These are phyloP conservation scores for Capreolus pygargus DNA, from an alignment of 2,113 vertebrate species.

Conservation along the genomic window DNA sequence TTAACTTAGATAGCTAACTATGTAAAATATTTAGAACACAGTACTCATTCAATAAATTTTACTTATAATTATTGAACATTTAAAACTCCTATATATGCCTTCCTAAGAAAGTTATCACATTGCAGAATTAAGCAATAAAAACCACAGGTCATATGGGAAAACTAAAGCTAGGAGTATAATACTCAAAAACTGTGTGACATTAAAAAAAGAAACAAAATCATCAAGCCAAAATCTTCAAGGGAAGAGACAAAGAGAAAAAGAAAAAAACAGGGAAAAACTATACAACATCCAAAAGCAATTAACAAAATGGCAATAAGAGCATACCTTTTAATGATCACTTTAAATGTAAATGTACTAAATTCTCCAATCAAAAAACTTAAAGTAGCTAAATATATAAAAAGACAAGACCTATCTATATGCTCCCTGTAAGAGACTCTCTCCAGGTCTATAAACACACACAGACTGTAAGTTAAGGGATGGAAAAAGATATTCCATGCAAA, in stretches of 20 bases:
- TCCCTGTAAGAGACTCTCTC: not conserved
- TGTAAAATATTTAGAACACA: not conserved
- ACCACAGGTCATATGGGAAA: not conserved
- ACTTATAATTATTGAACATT: not conserved
- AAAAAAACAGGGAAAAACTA: not conserved
- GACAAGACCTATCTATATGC: not conserved
- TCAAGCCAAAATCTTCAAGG: not conserved
- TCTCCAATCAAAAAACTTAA: not conserved
- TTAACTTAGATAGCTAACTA: not conserved
- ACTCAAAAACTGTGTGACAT: not conserved
- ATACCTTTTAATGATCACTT: not conserved
- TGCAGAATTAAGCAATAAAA: not conserved
- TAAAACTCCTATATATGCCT: not conserved
- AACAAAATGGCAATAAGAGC: not conserved
- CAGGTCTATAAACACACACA: not conserved
- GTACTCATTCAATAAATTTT: not conserved
- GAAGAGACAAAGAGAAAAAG: not conserved
- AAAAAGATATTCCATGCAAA: not conserved
- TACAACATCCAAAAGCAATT: not conserved
- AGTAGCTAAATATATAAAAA: not conserved
- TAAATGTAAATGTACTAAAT: not conserved
- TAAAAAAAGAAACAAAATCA: not conserved
- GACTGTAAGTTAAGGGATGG: not conserved
- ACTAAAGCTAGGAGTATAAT: not conserved
- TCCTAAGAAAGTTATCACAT: not conserved